Base-by-base conservation (phyloP, 2,888 invertebrate species). In the Boloria selene region DNA sequence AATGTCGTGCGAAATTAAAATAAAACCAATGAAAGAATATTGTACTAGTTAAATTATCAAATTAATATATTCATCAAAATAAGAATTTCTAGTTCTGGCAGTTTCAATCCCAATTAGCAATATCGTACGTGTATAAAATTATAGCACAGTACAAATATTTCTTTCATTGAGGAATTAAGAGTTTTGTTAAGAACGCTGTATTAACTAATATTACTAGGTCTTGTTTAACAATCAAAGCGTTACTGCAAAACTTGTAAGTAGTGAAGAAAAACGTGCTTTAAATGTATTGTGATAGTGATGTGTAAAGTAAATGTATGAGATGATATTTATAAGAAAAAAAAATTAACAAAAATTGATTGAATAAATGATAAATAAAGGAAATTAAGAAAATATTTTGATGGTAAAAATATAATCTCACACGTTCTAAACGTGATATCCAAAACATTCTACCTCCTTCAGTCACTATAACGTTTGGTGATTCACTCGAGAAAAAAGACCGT, bases 361-460 rank as follows among this genome's bases (percentile, higher is more conserved):
- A 59, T 59, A 51, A 53, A 69, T 45, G 7, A 56, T 22, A 55
- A 44, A 53, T 31, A 18, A 31, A 55, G 14, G 31, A 52, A 51
- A 18, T 26, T 16, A 13, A 5, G 62, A 22, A 6, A 49, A 45
- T 49, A 42, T n/a, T 14, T 64, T 13, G 26, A 22, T 42, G 16
- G 13, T 45, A 18, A 31, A 61, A 56, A 66, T 68, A 58, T 65
- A 66, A 69, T 63, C 71, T 70, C 64, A 66, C 64, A 70, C 70
- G 60, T 31, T 22, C 13, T 18, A 50, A 55, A 42, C 55, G 52
- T 59, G 59, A 22, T 64, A 56, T 51, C 56, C 64, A 51, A 58
- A 53, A 65, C 61, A 63, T 80, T 77, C 83, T 93, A 93, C 93
- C 93, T 93, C 92, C 93, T 91, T 92, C 91, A 67, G 93, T 91